These are phyloP conservation scores for Zygaena filipendulae DNA, from an alignment of 2,888 invertebrate species.

Conservation along the genomic window DNA sequence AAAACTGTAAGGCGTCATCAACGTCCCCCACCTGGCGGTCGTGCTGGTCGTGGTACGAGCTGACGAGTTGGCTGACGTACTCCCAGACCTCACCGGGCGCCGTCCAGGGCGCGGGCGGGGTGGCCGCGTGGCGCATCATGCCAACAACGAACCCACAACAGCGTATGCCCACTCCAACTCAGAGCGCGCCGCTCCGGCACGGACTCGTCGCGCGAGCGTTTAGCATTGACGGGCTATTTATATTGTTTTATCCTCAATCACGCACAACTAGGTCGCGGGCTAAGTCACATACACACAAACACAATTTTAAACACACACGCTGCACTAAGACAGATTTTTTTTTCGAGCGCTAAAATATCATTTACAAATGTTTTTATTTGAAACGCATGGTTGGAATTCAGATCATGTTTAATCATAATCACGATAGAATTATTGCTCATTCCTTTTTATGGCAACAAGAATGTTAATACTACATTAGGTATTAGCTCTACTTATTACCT, in stretches of 20 bases:
- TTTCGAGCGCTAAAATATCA: constrained; percentile 40
- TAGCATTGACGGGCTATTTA: constrained; percentile 62
- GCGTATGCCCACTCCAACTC: constrained; percentile 27
- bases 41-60: constrained; percentile 69
- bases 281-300: constrained; percentile 29
- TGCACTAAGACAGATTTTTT: constrained; percentile 40
- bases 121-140: constrained; percentile 63
- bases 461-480: no score
- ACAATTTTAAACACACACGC: no score
- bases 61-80: constrained; percentile 73
- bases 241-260: constrained; percentile 68
- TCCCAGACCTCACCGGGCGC: constrained; percentile 74
- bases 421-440: no score
- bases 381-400: no score
- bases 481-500: no score
- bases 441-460: no score
- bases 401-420: no score
- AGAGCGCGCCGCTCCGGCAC: constrained; percentile 25
- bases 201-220: constrained; percentile 23
- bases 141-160: constrained; percentile 38
- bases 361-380: no score
- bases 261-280: constrained; percentile 63
- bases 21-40: constrained; percentile 55
- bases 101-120: constrained; percentile 53
- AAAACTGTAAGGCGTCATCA: no score